Evolutionary conservation across 2,797 vertebrate genomes (phyloP).

Genomic region (Microcaecilia unicolor): DNA sequence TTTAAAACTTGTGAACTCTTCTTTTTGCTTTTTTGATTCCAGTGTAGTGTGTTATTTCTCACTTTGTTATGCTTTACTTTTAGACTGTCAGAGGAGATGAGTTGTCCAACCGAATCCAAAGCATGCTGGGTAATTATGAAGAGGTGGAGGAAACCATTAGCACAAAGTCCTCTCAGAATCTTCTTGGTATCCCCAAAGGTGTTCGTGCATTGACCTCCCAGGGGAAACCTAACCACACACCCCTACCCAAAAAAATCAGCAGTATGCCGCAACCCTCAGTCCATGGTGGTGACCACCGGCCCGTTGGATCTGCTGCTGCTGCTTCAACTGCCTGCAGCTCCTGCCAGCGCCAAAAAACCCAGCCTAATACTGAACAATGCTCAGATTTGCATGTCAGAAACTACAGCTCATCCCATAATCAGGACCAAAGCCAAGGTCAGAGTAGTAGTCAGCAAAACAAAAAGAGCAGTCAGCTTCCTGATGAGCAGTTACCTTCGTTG

Average conservation of each 20-base stretch:
- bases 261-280: constrained; percentile 39
- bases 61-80: constrained; percentile 7
- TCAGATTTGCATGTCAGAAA: constrained; percentile 30
- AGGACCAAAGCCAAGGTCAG: constrained; percentile 25
- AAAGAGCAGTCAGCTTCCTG: constrained; percentile 29
- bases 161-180: constrained; percentile 46
- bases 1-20: neutral
- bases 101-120: constrained; percentile 81
- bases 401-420: constrained; percentile 4
- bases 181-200: constrained; percentile 39
- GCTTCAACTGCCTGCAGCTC: constrained; percentile 27
- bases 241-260: constrained; percentile 42
- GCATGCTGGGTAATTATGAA: constrained; percentile 88
- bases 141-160: constrained; percentile 66
- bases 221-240: constrained; percentile 37
- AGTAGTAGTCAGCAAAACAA: constrained; percentile 16
- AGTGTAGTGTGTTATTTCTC: neutral
- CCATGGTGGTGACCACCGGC: constrained; percentile 35
- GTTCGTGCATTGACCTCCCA: constrained; percentile 29
- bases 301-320: constrained; percentile 21
- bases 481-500: constrained; percentile 3
- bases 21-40: neutral
- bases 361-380: constrained; percentile 29
- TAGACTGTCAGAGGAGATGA: constrained; percentile 86
- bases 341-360: constrained; percentile 43